phyloP scores from a whole-genome alignment of 1,140 invertebrate genomes.

The Anadara kagoshimensis region DNA sequence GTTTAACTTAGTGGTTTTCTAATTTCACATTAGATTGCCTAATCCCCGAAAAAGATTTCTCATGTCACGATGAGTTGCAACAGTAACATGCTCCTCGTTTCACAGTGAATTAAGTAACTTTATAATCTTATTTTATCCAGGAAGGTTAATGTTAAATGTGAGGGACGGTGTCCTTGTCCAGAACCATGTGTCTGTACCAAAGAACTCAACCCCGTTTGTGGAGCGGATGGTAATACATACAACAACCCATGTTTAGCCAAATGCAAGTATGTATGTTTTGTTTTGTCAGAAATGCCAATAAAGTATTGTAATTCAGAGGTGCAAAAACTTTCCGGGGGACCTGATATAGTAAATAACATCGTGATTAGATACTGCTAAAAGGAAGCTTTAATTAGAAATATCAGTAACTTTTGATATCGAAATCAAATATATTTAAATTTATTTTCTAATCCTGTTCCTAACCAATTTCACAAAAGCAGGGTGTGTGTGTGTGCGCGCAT shows the following conservation, averaged over 20 bases:
- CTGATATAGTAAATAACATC: not conserved
- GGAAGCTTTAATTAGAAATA: too few species aligned
- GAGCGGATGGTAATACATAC: conserved; percentile 15
- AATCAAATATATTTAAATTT: too few species aligned
- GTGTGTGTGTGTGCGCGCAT: not conserved
- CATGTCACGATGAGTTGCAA: too few species aligned
- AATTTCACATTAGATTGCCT: too few species aligned
- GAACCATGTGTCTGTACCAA: not conserved
- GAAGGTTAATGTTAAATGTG: conserved; percentile 10
- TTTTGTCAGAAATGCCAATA: not conserved
- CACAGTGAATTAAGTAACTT: too few species aligned
- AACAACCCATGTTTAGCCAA: conserved; percentile 12
- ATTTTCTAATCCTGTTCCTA: too few species aligned
- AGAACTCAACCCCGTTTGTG: conserved; percentile 15
- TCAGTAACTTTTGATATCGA: too few species aligned
- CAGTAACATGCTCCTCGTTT: too few species aligned
- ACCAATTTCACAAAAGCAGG: too few species aligned
- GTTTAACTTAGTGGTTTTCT: too few species aligned
- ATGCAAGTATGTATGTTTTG: conserved; percentile 11
- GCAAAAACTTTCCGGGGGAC: not conserved
- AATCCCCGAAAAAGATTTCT: too few species aligned
- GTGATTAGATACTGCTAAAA: not conserved
- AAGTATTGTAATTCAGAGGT: not conserved
- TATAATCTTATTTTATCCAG: conserved; percentile 1
- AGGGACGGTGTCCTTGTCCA: conserved; percentile 29